Evolutionary conservation across 2,888 invertebrate species (phyloP), one percentile per base, ranked within the genome.

Genomic region (Meliscaeva auricollis): DNA sequence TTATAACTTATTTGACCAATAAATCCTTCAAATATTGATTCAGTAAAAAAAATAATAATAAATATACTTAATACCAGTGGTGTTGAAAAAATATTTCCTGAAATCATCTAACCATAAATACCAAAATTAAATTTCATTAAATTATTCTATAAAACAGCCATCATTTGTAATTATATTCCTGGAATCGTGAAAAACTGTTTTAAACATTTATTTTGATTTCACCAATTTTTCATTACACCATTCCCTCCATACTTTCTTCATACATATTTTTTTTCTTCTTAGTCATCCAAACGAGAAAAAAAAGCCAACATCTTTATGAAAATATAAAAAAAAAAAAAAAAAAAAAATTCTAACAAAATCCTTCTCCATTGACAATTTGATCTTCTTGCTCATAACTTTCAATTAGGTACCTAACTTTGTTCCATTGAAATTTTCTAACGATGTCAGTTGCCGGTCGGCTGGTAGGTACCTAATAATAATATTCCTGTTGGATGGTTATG

Each of bases 351-450:
- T 15, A n/a, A 64, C 15, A 50, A 66, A 35, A 66, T 35, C 11
- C 50, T 50, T 35, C 48, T 7, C 20, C 35, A 66, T 66, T 66
- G 66, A 66, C 66, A 66, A 20, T 48, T 50, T 66, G 66, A 66
- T 50, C 66, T 22, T 38, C 20, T 66, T 50, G 50, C 35, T 66
- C 66, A 66, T 66, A 66, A 66, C 66, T 66, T 66, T 66, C 66
- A 66, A 66, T 66, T 66, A 38, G 38, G 38, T 9, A 50, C 35
- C 66, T 50, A 50, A 66, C 66, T 50, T 66, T 50, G 50, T 66
- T 66, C 48, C 66, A 66, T 66, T 66, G 66, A 66, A 64, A 66
- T 66, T 22, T 60, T 50, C 48, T 50, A 66, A 64, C 46, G 46
- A 64, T 46, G 62, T 62, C 44, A 44, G 62, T 62, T 9, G 62